Evolutionary conservation across 2,113 vertebrate species (phyloP).

Genomic region (Sinosuthora webbiana): DNA sequence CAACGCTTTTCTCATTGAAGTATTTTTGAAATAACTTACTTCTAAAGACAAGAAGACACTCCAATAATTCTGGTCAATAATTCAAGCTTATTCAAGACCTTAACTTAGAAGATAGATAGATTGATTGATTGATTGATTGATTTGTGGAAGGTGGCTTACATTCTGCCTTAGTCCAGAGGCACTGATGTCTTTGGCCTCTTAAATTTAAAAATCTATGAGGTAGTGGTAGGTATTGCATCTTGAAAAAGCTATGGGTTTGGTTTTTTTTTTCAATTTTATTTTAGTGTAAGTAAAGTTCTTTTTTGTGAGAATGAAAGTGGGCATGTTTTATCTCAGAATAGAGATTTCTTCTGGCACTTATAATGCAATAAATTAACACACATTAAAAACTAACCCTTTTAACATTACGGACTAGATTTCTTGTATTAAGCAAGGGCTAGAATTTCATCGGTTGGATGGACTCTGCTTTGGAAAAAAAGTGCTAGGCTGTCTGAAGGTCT

Average conservation of each 20-base stretch:
- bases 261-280: background rate
- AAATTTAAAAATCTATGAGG: background rate
- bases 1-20: background rate
- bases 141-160: background rate
- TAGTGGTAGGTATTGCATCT: background rate
- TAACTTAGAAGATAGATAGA: background rate
- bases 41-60: background rate
- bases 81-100: background rate
- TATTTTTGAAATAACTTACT: background rate
- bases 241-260: background rate
- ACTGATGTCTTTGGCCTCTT: background rate
- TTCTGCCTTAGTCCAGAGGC: background rate
- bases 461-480: background rate
- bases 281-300: background rate
- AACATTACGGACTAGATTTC: background rate
- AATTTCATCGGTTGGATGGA: background rate
- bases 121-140: too few species aligned
- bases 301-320: background rate
- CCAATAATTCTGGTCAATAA: background rate
- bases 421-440: background rate
- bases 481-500: background rate
- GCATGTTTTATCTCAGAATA: background rate
- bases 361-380: background rate
- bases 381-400: background rate
- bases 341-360: background rate